Percentiles rank a stretch among this genome's conserved stretches.
These are phyloP conservation scores for Oreochromis spilurus DNA, from an alignment of 2,113 vertebrate genomes.

Conservation along the genomic window DNA sequence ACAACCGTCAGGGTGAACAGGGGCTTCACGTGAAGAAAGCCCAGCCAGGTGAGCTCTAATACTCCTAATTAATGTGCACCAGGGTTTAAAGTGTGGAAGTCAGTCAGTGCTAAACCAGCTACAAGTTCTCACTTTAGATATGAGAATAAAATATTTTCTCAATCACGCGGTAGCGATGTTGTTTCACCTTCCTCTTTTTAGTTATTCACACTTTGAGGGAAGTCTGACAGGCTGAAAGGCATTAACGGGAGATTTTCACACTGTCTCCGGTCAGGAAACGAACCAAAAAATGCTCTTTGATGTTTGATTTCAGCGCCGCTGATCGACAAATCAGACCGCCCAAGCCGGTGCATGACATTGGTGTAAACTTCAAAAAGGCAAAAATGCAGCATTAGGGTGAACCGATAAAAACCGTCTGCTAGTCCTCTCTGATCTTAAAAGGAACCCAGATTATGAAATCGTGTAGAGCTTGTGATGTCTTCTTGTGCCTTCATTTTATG, in stretches of 20 bases:
- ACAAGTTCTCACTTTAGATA: neutral
- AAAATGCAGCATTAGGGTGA: slow-evolving; percentile 19
- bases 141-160: neutral
- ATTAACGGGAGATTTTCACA: slow-evolving; percentile 14
- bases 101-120: neutral
- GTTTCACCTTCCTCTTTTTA: neutral
- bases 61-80: neutral
- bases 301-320: slow-evolving; percentile 5
- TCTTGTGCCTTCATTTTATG: neutral
- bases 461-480: neutral
- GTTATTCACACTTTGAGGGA: neutral
- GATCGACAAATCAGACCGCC: neutral
- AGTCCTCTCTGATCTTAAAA: neutral
- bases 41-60: neutral
- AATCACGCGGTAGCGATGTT: neutral
- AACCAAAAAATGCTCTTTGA: slow-evolving; percentile 33
- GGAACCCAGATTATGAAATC: neutral
- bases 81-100: neutral
- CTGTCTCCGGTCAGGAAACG: slow-evolving; percentile 27
- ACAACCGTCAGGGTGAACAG: neutral
- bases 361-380: neutral
- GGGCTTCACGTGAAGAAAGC: neutral
- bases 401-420: neutral
- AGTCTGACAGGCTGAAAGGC: slow-evolving; percentile 30
- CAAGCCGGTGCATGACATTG: slow-evolving; percentile 10